Evolutionary conservation across 1,140 invertebrate genomes (phyloP), one percentile per base, ranked within the genome.

Genomic region (Cyclina sinensis): DNA sequence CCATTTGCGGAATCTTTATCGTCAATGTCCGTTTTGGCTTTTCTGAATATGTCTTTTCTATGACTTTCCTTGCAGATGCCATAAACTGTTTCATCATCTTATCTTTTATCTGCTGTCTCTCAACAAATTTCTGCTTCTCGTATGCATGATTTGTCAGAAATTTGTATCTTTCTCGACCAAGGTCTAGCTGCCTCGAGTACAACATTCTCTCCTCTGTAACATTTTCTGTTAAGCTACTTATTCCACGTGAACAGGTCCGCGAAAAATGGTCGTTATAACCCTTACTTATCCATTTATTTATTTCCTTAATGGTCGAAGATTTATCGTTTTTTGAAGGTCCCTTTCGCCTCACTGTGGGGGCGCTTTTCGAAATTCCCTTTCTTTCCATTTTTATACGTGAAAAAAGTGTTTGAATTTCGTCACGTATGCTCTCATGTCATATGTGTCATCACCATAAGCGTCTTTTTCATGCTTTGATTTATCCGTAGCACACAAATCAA

Each of bases 151-250:
- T 79, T 0, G 78, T n/a, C 9, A 88, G 59, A 68, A 88, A 88
- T 54, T 88, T 88, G 37, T 68, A 88, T 30, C 86, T 79, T 43
- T 88, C 86, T 11, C 78, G 24, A 12, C 86, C 86, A 7, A 88
- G 59, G 51, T 88, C 86, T 18, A 88, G 12, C 46, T 80, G 74
- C 46, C 78, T 65, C 0, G 76, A 57, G 21, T 73, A 81, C 24
- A 88, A 51, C 86, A 88, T 88, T 68, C 86, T 65, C 30, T 88
- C 86, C 27, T 88, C 86, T 11, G 86, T 88, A 21, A 88, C 78
- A 70, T 88, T 88, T 54, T 88, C 86, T 30, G 86, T 88, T 27
- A 88, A 27, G 9, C 18, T 59, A 68, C 51, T 74, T 0, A 74
- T 57, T 39, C 76, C 54, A 16, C 86, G 43, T 0, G 48, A 70